Percentiles rank a stretch among this genome's conserved stretches.
Conservation (phyloP, 64 coral and sea anemone species). For the Catalaphyllia jardinei region DNA sequence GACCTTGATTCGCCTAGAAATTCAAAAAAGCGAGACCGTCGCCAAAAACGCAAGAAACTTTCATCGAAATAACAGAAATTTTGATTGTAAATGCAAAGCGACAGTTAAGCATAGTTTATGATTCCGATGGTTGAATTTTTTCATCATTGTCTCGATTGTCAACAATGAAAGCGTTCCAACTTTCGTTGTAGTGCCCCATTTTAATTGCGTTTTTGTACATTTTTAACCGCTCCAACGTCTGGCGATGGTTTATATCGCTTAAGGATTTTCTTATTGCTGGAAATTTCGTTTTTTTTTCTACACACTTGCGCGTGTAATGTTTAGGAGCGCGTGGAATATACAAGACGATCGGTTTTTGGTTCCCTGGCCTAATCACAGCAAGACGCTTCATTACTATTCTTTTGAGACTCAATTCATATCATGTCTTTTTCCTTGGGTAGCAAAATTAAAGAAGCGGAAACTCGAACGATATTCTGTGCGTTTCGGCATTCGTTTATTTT, state of each 20-base stretch:
- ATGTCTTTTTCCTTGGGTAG: constrained; percentile 3
- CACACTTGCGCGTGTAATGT: neutral
- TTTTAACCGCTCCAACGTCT: neutral
- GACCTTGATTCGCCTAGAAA: neutral
- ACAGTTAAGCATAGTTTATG: neutral
- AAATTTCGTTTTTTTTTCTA: too few species aligned
- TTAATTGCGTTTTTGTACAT: neutral
- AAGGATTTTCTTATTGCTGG: neutral
- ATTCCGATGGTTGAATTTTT: constrained; percentile 42
- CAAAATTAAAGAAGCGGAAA: neutral
- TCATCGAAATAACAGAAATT: neutral
- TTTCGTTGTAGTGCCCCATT: neutral
- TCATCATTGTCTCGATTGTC: constrained; percentile 28
- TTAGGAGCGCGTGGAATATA: neutral
- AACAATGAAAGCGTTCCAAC: constrained; percentile 27
- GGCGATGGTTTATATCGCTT: neutral
- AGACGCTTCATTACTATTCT: neutral
- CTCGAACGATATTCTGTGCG: neutral
- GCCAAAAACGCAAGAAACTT: neutral
- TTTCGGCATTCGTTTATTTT: neutral
- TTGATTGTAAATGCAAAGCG: neutral
- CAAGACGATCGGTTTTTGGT: neutral
- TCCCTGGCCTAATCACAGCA: constrained; percentile 23
- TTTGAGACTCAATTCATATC: neutral
- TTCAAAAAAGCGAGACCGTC: neutral